These are phyloP conservation scores for Gambelia wislizenii DNA, from an alignment of 2,797 vertebrate genomes.

Conservation along the genomic window DNA sequence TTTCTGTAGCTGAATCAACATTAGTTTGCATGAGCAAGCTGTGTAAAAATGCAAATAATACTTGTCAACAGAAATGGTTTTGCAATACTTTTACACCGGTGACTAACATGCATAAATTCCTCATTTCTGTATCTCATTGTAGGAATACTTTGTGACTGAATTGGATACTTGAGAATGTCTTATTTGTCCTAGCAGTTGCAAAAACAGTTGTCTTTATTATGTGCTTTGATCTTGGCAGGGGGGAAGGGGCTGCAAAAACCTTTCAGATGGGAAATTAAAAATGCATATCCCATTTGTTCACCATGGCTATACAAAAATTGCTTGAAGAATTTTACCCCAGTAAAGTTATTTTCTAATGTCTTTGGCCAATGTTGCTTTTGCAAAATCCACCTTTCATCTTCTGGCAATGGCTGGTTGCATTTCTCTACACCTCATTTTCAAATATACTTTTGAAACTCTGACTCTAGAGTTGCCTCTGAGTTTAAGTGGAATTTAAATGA, in stretches of 20 bases:
- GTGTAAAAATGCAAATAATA: slow-evolving; percentile 18
- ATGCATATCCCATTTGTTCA: background rate
- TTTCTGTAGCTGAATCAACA: background rate
- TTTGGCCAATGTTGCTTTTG: background rate
- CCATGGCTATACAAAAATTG: background rate
- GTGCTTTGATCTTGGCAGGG: background rate
- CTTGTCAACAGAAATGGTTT: background rate
- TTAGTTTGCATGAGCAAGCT: background rate
- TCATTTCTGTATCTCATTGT: slow-evolving; percentile 9
- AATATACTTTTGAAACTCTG: background rate
- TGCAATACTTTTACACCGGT: slow-evolving; percentile 15
- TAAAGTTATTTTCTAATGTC: background rate
- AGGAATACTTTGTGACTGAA: background rate
- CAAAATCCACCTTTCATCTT: background rate
- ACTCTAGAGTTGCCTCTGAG: background rate
- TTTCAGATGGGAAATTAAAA: slow-evolving; percentile 9
- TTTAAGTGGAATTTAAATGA: background rate
- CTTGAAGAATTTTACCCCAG: background rate
- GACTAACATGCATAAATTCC: slow-evolving; percentile 19
- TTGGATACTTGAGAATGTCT: background rate
- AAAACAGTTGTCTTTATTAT: slow-evolving; percentile 4
- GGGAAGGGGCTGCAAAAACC: background rate
- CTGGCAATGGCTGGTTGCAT: background rate
- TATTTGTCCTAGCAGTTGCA: background rate
- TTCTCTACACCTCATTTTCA: background rate